Base-by-base conservation (phyloP, 2,113 vertebrate species). In the Ceratotherium simum region DNA sequence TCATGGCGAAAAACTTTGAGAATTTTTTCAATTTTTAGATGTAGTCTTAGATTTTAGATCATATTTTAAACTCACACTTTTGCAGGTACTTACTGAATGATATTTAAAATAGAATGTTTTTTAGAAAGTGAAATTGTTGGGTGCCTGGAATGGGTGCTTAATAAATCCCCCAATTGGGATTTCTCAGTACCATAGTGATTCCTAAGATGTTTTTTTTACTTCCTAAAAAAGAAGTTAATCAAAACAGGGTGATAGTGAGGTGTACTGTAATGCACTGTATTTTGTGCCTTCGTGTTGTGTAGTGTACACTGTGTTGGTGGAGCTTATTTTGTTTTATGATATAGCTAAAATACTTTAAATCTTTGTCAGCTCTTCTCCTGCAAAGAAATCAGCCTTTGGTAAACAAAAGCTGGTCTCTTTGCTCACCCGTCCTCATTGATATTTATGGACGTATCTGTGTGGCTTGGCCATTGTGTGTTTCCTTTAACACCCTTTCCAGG, bases 401-500 rank as follows among this genome's bases (percentile, higher is more conserved):
- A 79, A 95, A 31, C 98, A 92, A 86, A 96, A 95, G 87, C 98
- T 94, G 42, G 65, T 94, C 78, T 97, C 97, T 97, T 64, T 98
- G 97, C 96, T 69, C 81, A 79, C 92, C 18, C 1, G 81, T 95
- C 90, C 90, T 94, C 87, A 29, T 81, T 60, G 83, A 67, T 64
- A 62, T 82, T 91, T 84, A 39, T 84, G 94, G 94, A 20, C 87
- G 67, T 95, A 27, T 97, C 87, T 91, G 96, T 96, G 96, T 98
- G 97, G 96, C 96, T 97, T 96, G 78, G 97, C 97, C 97, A 75
- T 97, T 79, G 58, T 94, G 96, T 98, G 96, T 97, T 91, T 96
- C 93, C 96, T 46, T 81, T 70, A 96, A 62, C 65, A n/a, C 84
- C 82, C 75, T 95, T 92, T 72, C 82, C 89, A 56, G 91, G 83